Evolutionary conservation across 1,140 invertebrate genomes (phyloP), one percentile per base, ranked within the genome.

Genomic region (fruit fly (Drosophila melanogaster)): DNA sequence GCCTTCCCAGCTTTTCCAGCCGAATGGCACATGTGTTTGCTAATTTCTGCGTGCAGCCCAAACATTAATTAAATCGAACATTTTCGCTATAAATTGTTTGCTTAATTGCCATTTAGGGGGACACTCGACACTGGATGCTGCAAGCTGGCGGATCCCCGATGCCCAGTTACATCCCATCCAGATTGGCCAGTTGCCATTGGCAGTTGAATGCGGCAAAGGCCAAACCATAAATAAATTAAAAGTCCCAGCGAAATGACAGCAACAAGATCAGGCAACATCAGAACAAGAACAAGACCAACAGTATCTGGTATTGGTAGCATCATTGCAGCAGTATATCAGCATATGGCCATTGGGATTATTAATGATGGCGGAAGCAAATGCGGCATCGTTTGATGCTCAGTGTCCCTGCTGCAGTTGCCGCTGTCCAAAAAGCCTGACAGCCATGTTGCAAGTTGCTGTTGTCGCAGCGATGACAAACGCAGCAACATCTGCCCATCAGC

Each of bases 11-110:
- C 37, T 19, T 62, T 50, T 79, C 53, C 69, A 64, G 51, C 53
- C 64, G 30, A 30, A 30, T 10, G 30, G 49, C 83, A 89, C 84
- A 87, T 80, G 58, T 87, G 84, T 87, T 84, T 89, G 84, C 84
- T 87, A 87, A 87, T 87, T 87, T 87, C 84, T 87, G 84, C 84
- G 84, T 87, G 84, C 84, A 87, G 77, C 79, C 87, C 61, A 64
- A 89, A 83, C 84, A 87, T 87, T 87, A 87, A 87, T 87, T 87
- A 87, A 89, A 87, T 74, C 64, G 59, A 89, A 89, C 84, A 87
- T 87, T 87, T 87, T 66, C 50, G 85, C 84, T 74, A 87, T 87
- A 87, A 87, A 87, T 87, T 87, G 84, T 89, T 89, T 89, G 84
- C 84, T 87, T 87, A 87, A 87, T 87, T 87, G 84, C 84, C 84